Conservation (phyloP, 2,797 vertebrate species). For the Sphaeramia orbicularis region DNA sequence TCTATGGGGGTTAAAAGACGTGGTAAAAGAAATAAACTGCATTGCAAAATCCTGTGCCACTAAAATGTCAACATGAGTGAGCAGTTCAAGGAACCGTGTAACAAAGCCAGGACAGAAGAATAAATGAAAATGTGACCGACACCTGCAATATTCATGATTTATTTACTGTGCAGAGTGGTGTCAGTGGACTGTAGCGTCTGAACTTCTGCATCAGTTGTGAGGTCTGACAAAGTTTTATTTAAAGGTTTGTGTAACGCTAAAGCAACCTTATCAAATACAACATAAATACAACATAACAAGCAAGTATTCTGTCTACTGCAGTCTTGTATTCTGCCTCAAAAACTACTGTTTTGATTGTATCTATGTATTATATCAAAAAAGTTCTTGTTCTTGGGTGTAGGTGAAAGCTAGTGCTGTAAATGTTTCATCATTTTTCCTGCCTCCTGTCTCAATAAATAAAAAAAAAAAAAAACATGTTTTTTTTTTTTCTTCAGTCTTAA, state of each 20-base stretch:
- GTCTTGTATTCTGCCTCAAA: constrained; percentile 39
- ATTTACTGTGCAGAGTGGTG: constrained; percentile 15
- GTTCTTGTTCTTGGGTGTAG: constrained; percentile 50
- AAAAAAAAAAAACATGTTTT: constrained; percentile 33
- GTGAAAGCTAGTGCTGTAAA: constrained; percentile 67
- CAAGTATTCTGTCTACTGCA: constrained; percentile 26
- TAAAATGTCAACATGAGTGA: constrained; percentile 30
- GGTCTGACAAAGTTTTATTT: constrained; percentile 12
- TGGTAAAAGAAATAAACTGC: background rate
- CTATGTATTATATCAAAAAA: constrained; percentile 45
- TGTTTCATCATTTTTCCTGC: constrained; percentile 71
- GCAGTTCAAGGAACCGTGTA: constrained; percentile 7
- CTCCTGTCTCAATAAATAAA: constrained; percentile 47
- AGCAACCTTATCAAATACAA: constrained; percentile 37
- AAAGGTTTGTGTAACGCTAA: constrained; percentile 20
- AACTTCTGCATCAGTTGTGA: constrained; percentile 17
- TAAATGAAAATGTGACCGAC: constrained; percentile 30
- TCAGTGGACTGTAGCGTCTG: background rate
- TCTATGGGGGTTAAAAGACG: too few relatives aligned
- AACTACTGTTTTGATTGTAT: constrained; percentile 43
- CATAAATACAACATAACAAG: constrained; percentile 36
- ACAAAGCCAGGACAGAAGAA: constrained; percentile 3
- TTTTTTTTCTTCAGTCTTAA: constrained; percentile 29
- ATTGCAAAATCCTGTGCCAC: constrained; percentile 1
- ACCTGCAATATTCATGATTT: constrained; percentile 42